A percentile compares a stretch with the other conserved stretches of the same genome.
Evolutionary conservation across 2,888 invertebrate genomes (phyloP).

Genomic region (Germaria angustata): DNA sequence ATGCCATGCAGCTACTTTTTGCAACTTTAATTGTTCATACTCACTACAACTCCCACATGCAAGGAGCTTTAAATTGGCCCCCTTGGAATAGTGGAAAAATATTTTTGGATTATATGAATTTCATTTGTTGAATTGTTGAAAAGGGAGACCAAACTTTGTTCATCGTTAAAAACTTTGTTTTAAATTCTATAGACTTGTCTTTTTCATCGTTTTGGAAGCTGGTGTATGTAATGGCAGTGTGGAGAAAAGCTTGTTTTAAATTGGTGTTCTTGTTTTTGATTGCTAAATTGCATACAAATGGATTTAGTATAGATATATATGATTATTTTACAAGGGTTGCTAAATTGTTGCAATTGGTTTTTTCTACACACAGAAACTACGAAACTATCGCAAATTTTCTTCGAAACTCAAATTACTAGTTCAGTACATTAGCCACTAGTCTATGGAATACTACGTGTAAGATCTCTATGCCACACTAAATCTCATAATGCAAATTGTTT

Average conservation of each 20-base stretch:
- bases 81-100: conserved; percentile 47
- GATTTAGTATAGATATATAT: neutral
- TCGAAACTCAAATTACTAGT: no score
- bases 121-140: conserved; percentile 42
- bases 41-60: conserved; percentile 33
- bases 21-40: neutral
- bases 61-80: conserved; percentile 53
- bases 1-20: neutral
- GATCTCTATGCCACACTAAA: no score
- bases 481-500: no score
- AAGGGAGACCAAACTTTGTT: neutral
- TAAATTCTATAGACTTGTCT: neutral
- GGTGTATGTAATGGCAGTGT: conserved; percentile 31
- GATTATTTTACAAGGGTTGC: neutral
- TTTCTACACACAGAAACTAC: no score
- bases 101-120: conserved; percentile 53
- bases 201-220: neutral
- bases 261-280: conserved; percentile 30
- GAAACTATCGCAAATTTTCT: no score
- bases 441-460: no score
- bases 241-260: conserved; percentile 29
- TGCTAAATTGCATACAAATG: conserved; percentile 44
- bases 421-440: no score
- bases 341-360: neutral
- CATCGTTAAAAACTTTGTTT: neutral